Percentiles rank a stretch among this genome's conserved stretches.
Evolutionary conservation across 2,797 vertebrate genomes (phyloP).

Genomic region (Falco concolor): DNA sequence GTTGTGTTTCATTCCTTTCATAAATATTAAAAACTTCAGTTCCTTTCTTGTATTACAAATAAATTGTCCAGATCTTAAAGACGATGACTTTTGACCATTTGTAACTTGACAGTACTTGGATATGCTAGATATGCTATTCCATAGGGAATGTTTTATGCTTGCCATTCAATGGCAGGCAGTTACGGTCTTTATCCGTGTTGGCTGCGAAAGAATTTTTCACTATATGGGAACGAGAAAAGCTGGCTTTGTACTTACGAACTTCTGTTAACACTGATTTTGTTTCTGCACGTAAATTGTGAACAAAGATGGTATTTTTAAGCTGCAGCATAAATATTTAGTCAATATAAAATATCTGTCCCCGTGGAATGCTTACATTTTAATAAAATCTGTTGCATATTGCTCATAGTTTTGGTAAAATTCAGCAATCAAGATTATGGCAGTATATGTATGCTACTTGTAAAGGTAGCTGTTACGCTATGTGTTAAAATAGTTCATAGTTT

Average conservation of each 20-base stretch:
- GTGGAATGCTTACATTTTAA: neutral
- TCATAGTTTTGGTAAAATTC: neutral
- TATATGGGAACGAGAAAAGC: neutral
- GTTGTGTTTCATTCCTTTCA: neutral
- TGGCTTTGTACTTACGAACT: neutral
- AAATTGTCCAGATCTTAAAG: neutral
- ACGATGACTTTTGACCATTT: neutral
- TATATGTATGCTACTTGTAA: neutral
- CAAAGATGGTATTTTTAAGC: neutral
- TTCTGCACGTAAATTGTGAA: neutral
- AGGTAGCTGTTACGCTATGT: fast-evolving
- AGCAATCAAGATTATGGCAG: neutral
- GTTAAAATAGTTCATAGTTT: neutral
- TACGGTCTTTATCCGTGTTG: neutral
- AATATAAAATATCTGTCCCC: neutral
- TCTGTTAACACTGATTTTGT: neutral
- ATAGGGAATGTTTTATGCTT: neutral
- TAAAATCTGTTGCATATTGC: neutral
- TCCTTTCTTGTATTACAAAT: neutral
- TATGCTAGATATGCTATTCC: fast-evolving
- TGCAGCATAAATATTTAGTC: neutral
- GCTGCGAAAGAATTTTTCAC: neutral
- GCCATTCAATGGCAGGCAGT: neutral
- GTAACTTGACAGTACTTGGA: neutral
- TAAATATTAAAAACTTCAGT: neutral